Evolutionary conservation across 1,140 invertebrate genomes (phyloP), one percentile per base, ranked within the genome.

Genomic region (Heliconius himera): DNA sequence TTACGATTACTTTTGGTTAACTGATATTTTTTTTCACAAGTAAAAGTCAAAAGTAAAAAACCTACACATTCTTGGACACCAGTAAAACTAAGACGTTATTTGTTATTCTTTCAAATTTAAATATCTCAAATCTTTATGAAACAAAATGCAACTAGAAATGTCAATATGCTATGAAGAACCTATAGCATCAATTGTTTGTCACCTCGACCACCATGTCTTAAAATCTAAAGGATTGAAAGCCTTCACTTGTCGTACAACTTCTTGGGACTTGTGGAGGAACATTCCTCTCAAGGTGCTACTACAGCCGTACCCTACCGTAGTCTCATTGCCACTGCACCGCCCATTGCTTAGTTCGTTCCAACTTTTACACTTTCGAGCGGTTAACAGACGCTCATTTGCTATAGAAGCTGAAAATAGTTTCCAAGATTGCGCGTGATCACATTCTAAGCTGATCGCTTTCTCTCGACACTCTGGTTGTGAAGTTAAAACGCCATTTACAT

Each of bases 351-450:
- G 77, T 73, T 91, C 87, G 0, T 85, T 80, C 90, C 91, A 93
- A 51, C 75, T 83, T 6, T 51, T 77, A 66, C 91, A 93, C 8
- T 81, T 80, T 26, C 85, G 80, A 1, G 84, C 90, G 54, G 83
- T 76, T 9, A 93, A 66, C 2, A 83, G 71, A 3, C 72, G 78
- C 0, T 85, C 82, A n/a, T 92, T 82, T 9, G 54, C 72, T 4
- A 89, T 85, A 0, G 91, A 93, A 1, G 85, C 84, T 0, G 92
- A 81, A 74, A 88, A 94, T 3, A 90, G 66, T 73, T 83, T 86
- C 91, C 91, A 93, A 0, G 90, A 85, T 60, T 86, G 86, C 2
- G 91, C 86, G 74, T 93, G 91, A 71, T 92, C 89, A 71, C 91
- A 92, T 73, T 91, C 89, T 9, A 92, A 60, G 3, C 84, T 88